phyloP scores from a whole-genome alignment of 2,888 invertebrate species.

The Hypena proboscidalis region DNA sequence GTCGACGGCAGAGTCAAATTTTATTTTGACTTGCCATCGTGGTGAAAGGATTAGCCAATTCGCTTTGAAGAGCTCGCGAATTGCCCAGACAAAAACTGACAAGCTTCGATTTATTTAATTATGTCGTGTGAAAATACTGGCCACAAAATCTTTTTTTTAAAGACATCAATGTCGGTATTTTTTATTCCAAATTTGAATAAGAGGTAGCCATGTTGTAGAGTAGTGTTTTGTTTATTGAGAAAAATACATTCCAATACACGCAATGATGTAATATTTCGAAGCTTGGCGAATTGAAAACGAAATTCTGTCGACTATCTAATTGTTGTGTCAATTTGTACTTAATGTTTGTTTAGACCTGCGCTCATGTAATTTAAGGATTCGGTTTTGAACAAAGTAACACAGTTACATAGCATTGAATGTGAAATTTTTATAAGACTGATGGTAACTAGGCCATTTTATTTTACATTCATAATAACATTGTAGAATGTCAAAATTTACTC shows the following conservation, averaged over 20 bases:
- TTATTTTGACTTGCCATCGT: no score
- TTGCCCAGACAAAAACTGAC: no score
- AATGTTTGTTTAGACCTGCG: slow-evolving; percentile 48
- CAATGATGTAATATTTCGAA: slow-evolving; percentile 12
- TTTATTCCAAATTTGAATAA: slow-evolving; percentile 5
- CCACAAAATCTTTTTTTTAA: background rate
- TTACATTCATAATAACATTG: slow-evolving; percentile 6
- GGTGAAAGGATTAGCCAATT: no score
- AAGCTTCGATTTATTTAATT: slow-evolving; percentile 17
- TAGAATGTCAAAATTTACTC: slow-evolving; percentile 17
- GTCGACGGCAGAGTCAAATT: no score
- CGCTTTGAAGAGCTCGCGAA: no score
- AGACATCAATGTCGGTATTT: background rate
- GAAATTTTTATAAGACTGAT: slow-evolving; percentile 62
- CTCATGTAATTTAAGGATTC: slow-evolving; percentile 41
- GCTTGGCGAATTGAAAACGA: slow-evolving; percentile 11
- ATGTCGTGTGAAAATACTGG: background rate
- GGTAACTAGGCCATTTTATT: slow-evolving; percentile 40
- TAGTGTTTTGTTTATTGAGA: background rate
- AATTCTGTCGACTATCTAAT: slow-evolving; percentile 26
- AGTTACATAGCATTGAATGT: slow-evolving; percentile 36
- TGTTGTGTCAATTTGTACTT: slow-evolving; percentile 54
- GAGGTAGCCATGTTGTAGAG: background rate
- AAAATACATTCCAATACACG: slow-evolving; percentile 12
- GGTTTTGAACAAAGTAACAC: slow-evolving; percentile 48